Evolutionary conservation across 2,888 invertebrate species (phyloP).

Genomic region (Holacanthella duospinosa): DNA sequence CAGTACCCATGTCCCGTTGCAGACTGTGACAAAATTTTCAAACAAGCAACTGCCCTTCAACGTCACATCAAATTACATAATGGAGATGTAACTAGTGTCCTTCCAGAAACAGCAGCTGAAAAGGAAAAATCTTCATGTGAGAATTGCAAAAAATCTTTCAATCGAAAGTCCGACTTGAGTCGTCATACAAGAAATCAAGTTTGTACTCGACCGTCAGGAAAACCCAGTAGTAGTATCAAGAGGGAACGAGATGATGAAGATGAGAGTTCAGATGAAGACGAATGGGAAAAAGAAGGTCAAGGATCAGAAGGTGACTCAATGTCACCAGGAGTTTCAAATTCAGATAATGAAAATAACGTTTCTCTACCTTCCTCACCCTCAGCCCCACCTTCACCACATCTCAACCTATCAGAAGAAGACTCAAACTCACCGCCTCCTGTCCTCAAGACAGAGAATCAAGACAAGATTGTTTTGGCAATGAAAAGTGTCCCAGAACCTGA

Average conservation of each 20-base stretch:
- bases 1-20: background rate
- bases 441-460: background rate
- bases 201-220: background rate
- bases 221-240: background rate
- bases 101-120: background rate
- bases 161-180: background rate
- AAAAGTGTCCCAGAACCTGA: constrained; percentile 1
- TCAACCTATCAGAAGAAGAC: background rate
- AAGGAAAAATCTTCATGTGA: background rate
- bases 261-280: background rate
- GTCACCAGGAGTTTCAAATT: constrained; percentile 4
- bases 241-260: background rate
- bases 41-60: background rate
- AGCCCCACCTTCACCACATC: background rate
- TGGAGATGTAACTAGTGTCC: background rate
- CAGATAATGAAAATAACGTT: background rate
- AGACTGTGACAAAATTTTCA: constrained; percentile 3
- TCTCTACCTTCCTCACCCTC: background rate
- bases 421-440: background rate
- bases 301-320: background rate
- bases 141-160: background rate
- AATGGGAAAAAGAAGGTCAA: background rate
- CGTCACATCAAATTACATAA: background rate
- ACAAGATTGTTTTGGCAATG: background rate
- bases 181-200: background rate